Base-by-base conservation (phyloP, 2,888 invertebrate genomes). In the Andrena marginata region DNA sequence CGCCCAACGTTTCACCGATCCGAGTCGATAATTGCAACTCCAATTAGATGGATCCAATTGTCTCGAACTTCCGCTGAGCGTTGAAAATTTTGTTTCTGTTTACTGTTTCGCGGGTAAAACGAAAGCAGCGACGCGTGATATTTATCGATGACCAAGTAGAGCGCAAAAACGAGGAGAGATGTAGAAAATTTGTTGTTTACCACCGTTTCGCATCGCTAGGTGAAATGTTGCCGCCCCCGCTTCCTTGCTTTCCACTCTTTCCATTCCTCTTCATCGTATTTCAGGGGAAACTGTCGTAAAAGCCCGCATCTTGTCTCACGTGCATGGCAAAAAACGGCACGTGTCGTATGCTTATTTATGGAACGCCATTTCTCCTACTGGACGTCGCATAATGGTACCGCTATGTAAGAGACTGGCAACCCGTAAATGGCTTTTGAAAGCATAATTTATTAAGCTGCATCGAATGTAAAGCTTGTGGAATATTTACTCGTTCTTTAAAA, bases 161-260 rank as follows among this genome's bases (percentile, higher is more conserved):
- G 87, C 82, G 86, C 82, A 89, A 86, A 87, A 80, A 80, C 76
- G 79, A 59, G 31, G 74, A 79, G 80, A 76, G 82, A 80, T 74
- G 89, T 80, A 64, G 85, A 82, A 82, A 86, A 87, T 87, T 87
- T 81, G 82, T 85, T 87, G 84, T 85, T 88, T 85, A 83, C 82
- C 23, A 6, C 60, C 77, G 75, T 81, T 77, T 80, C 85, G 85
- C 80, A 83, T 81, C 67, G 65, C 48, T 67, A 67, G 82, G 76
- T 85, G 85, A 90, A 90, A 87, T 84, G 86, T 86, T 73, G 60
- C 81, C 81, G 75, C 72, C 70, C 68, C 71, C 60, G 63, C 35
- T 63, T 68, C 63, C 51, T 70, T 77, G 23, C 75, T 29, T 56
- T 68, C 48, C 79, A 65, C 63, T 56, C 65, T 80, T 80, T 74